phyloP scores from a whole-genome alignment of 2,797 vertebrate genomes.

The Diceros bicornis region DNA sequence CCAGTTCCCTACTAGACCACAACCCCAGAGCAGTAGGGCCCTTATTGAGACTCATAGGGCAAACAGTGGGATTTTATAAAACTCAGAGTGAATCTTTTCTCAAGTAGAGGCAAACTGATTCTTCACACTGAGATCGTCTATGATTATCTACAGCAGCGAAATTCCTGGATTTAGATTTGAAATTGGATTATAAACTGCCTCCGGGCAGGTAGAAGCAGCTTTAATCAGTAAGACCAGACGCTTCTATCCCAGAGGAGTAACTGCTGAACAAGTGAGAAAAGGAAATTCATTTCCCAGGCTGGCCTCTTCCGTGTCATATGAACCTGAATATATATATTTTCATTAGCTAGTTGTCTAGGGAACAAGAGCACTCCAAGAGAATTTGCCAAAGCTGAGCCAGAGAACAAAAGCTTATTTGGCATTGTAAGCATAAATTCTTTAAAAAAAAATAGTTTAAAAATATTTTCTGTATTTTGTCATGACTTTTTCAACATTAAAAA shows the following conservation, averaged over 20 bases:
- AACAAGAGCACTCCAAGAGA: conserved; percentile 55
- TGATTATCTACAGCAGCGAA: conserved; percentile 47
- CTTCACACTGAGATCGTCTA: not conserved
- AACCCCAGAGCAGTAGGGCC: not conserved
- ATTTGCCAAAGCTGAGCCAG: not conserved
- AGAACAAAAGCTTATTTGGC: conserved; percentile 66
- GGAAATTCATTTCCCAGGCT: conserved; percentile 65
- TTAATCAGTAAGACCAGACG: conserved; percentile 71
- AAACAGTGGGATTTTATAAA: not conserved
- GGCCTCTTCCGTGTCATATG: not conserved
- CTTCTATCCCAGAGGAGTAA: conserved; percentile 69
- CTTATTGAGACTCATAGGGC: not conserved
- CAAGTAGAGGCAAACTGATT: conserved; percentile 35
- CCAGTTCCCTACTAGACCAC: not conserved
- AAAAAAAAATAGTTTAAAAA: not conserved
- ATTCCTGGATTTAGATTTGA: conserved; percentile 66
- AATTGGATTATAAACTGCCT: conserved; percentile 80
- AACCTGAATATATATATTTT: conserved; percentile 68
- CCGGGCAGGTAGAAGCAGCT: conserved; percentile 67
- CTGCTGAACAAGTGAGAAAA: conserved; percentile 56
- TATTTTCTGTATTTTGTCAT: conserved; percentile 56
- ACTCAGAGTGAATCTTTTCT: not conserved
- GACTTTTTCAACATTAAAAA: not conserved
- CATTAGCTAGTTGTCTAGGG: conserved; percentile 72
- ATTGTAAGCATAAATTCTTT: conserved; percentile 8